phyloP scores from a whole-genome alignment of 2,888 invertebrate species.

The Stictocephala bisonia region DNA sequence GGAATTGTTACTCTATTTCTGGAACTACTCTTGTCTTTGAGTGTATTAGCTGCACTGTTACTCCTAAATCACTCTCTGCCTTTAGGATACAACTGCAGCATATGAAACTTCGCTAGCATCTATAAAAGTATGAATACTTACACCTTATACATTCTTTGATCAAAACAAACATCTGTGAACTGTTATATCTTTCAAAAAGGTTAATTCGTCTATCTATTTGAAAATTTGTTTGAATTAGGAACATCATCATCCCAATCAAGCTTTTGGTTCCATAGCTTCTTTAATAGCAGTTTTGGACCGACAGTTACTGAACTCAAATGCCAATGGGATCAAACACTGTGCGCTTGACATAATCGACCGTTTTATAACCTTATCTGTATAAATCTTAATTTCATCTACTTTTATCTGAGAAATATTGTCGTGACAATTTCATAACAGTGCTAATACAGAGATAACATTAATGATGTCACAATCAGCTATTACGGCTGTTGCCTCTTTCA shows the following conservation, averaged over 20 bases:
- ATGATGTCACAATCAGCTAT: too few species aligned
- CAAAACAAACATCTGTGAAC: neutral
- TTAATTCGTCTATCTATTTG: neutral
- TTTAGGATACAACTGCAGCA: too few species aligned
- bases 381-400: neutral
- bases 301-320: conserved; percentile 51
- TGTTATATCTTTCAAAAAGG: neutral
- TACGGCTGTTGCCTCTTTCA: neutral
- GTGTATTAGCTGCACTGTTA: too few species aligned
- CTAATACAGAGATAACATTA: too few species aligned
- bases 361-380: conserved; percentile 22
- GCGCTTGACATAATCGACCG: conserved; percentile 49
- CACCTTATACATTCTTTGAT: too few species aligned
- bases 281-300: conserved; percentile 55
- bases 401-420: neutral
- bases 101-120: too few species aligned
- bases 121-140: too few species aligned
- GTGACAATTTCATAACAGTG: neutral
- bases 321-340: conserved; percentile 56
- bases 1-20: too few species aligned
- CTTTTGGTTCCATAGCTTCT: conserved; percentile 37
- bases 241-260: neutral
- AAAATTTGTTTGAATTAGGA: neutral
- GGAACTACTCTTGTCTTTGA: too few species aligned
- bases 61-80: too few species aligned